Evolutionary conservation across 2,797 vertebrate genomes (phyloP).

Genomic region (Mormyrops boulengeri): DNA sequence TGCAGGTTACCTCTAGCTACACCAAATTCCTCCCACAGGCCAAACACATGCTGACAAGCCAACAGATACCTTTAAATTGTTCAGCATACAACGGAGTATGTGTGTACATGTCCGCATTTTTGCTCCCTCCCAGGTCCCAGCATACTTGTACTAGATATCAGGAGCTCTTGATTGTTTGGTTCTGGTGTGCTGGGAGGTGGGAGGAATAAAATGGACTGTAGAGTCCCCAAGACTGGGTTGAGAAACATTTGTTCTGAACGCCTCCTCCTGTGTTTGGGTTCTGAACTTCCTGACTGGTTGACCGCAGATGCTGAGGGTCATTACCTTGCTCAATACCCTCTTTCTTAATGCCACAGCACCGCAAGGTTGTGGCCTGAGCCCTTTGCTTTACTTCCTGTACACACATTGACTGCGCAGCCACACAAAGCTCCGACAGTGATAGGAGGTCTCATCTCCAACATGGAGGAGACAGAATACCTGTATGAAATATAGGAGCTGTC

Average conservation of each 20-base stretch:
- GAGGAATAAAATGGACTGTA: not conserved
- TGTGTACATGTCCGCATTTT: not conserved
- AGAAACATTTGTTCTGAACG: not conserved
- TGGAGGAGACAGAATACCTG: not conserved
- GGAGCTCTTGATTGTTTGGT: not conserved
- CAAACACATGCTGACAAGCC: not conserved
- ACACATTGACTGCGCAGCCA: not conserved
- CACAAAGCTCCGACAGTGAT: not conserved
- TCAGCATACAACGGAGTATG: not conserved
- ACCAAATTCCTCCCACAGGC: not conserved
- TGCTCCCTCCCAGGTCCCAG: not conserved
- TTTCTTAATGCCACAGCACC: not conserved
- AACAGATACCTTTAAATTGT: not conserved
- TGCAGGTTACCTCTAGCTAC: not conserved
- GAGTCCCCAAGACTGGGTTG: not conserved
- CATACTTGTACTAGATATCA: not conserved
- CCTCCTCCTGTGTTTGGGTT: not conserved
- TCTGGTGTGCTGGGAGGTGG: not conserved
- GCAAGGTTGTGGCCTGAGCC: not conserved
- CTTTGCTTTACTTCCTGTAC: not conserved
- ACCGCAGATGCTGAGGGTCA: not conserved
- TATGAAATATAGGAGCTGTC: not conserved
- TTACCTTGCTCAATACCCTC: not conserved
- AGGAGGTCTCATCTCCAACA: not conserved
- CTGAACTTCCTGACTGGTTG: not conserved